Conservation (phyloP, 2,888 invertebrate genomes). For the Calephelis perditalis region DNA sequence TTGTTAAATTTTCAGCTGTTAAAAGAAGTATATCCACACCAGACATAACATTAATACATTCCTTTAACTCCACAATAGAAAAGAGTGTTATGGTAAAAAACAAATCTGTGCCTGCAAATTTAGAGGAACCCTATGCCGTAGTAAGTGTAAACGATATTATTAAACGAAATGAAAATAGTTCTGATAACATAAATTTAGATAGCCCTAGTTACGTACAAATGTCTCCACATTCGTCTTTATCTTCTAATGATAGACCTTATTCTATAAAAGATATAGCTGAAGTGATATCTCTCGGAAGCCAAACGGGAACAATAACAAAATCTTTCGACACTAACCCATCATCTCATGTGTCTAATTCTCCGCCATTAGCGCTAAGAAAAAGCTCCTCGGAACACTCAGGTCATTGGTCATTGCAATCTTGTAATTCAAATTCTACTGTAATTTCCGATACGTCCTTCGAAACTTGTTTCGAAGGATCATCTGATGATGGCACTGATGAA, state of each 20-base stretch:
- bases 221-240: constrained; percentile 53
- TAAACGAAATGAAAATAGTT: constrained; percentile 37
- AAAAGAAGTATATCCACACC: constrained; percentile 71
- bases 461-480: constrained; percentile 62
- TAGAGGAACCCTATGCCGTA: constrained; percentile 62
- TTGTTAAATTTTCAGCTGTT: constrained; percentile 65
- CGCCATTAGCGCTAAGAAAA: constrained; percentile 52
- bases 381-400: constrained; percentile 71
- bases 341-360: constrained; percentile 53
- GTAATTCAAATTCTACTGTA: constrained; percentile 62
- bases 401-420: constrained; percentile 64
- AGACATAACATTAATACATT: constrained; percentile 55
- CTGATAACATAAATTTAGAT: constrained; percentile 26
- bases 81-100: constrained; percentile 50
- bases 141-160: constrained; percentile 50
- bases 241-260: constrained; percentile 50
- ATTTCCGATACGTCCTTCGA: constrained; percentile 62
- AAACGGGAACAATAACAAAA: constrained; percentile 37
- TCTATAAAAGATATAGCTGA: constrained; percentile 67
- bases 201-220: constrained; percentile 48
- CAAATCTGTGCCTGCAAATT: constrained; percentile 54
- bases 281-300: constrained; percentile 54
- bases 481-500: constrained; percentile 58
- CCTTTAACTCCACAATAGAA: constrained; percentile 50
- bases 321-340: constrained; percentile 49